Evolutionary conservation across 2,888 invertebrate genomes (phyloP), one percentile per base, ranked within the genome.

Genomic region (Habroteleia sp.): DNA sequence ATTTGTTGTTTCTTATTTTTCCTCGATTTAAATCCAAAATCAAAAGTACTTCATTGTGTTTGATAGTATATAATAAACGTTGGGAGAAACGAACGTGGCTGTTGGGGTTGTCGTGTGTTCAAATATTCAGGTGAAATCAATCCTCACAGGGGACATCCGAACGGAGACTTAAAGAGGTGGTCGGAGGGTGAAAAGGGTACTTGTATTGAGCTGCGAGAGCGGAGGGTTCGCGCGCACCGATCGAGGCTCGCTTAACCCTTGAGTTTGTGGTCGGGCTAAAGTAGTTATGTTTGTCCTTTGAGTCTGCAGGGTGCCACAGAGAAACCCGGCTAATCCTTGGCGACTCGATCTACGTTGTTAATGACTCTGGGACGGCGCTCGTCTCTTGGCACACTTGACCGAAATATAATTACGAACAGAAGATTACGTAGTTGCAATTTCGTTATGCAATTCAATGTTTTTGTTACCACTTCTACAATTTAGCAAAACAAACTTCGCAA

Each of bases 201-300:
- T 52, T 29, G 56, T 72, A 75, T 68, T 63, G 74, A 69, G 63
- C 68, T 63, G 42, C 46, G 74, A 77, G 68, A 79, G 75, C 74
- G 56, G 78, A 79, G 81, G 80, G 77, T 78, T 80, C 76, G 71
- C 78, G 80, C 78, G 79, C 78, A 80, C 81, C 83, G 82, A 82
- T 81, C 81, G 80, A 82, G 83, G 81, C 84, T 82, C 84, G 86
- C 86, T 88, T 88, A 88, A 88, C 88, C 88, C 88, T 88, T 86
- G 87, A 88, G 88, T 84, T 87, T 85, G 85, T 81, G 86, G 87
- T 80, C 80, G 82, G 83, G 78, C 84, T 88, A 87, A 88, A 87
- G 87, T 87, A 84, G 88, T 88, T 88, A 88, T 87, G 85, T 86
- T 88, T 87, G 88, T 88, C 88, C 88, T 88, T 88, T 88, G 87